A percentile compares a stretch with the other conserved stretches of the same genome.
Conservation (phyloP, 2,888 invertebrate species). For the Lasioglossum leucozonium region DNA sequence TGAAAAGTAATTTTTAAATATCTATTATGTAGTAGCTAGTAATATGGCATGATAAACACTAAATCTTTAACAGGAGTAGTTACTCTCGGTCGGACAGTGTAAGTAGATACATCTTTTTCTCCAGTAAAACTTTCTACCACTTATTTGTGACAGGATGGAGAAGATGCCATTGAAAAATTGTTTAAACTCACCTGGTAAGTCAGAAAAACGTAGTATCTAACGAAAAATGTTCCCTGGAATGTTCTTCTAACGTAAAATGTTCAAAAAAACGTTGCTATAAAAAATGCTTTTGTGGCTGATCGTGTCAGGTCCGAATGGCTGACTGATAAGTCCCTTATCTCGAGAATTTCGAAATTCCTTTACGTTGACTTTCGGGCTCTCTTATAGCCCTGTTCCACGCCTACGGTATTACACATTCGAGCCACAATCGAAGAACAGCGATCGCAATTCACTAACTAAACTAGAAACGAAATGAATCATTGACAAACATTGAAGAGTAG, state of each 20-base stretch:
- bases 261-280: neutral
- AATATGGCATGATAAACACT: neutral
- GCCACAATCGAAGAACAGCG: neutral
- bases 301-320: slow-evolving; percentile 45
- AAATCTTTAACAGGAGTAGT: slow-evolving; percentile 40
- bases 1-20: slow-evolving; percentile 25
- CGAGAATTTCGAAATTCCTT: slow-evolving; percentile 53
- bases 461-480: neutral
- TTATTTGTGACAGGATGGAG: slow-evolving; percentile 41
- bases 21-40: neutral
- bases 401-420: slow-evolving; percentile 15
- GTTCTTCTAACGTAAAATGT: neutral
- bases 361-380: slow-evolving; percentile 47
- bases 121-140: slow-evolving; percentile 27
- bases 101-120: slow-evolving; percentile 14
- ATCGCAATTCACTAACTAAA: neutral
- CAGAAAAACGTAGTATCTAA: neutral
- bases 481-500: neutral
- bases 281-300: neutral
- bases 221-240: neutral
- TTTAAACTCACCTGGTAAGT: slow-evolving; percentile 55
- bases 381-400: slow-evolving; percentile 8
- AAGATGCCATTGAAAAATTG: slow-evolving; percentile 35
- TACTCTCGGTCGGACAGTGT: slow-evolving; percentile 33
- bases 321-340: slow-evolving; percentile 65